Conservation (phyloP, 2,113 vertebrate species). For the Oxyruncus cristatus region DNA sequence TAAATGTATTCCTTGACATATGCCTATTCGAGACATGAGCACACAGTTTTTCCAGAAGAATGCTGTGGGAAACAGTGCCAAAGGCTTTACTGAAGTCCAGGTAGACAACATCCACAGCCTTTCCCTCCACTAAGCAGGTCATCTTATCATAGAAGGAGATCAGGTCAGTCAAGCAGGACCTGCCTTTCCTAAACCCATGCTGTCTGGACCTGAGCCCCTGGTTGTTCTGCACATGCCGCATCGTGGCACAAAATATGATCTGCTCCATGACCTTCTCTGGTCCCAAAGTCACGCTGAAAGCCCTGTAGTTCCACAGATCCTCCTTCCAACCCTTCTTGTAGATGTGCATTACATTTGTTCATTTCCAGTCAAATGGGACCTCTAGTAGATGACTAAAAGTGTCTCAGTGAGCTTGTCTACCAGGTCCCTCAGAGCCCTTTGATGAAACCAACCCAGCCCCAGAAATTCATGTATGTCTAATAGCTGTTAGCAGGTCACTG, state of each 20-base stretch:
- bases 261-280: not conserved
- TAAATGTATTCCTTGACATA: not conserved
- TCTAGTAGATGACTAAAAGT: not conserved
- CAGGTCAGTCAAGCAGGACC: not conserved
- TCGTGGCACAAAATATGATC: not conserved
- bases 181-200: not conserved
- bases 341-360: not conserved
- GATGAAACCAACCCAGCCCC: not conserved
- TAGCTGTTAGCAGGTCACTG: rapidly evolving
- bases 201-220: not conserved
- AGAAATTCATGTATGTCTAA: not conserved
- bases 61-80: not conserved
- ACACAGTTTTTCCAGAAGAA: not conserved
- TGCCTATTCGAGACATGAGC: not conserved
- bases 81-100: not conserved
- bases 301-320: not conserved
- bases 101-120: not conserved
- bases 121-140: not conserved
- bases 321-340: not conserved
- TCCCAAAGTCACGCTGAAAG: not conserved
- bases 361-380: not conserved
- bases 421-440: not conserved
- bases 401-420: not conserved
- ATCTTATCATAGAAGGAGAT: not conserved
- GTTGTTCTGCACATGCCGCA: rapidly evolving